These are phyloP conservation scores for Campaea margaritaria DNA, from an alignment of 2,888 invertebrate species.

Conservation along the genomic window DNA sequence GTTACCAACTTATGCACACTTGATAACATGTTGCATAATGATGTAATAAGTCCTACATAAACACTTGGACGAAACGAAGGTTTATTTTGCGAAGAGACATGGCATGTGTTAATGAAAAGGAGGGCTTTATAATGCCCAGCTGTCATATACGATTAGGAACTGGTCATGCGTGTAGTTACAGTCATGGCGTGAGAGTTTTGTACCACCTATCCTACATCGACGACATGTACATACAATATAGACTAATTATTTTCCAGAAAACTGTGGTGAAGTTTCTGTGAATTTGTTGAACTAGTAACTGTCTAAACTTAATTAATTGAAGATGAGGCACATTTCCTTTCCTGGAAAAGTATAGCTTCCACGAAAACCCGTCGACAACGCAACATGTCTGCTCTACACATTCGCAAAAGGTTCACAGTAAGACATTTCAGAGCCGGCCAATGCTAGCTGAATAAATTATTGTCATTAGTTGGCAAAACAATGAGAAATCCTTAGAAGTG, in stretches of 20 bases:
- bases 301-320: too few relatives aligned
- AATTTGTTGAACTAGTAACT: too few relatives aligned
- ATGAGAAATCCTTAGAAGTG: constrained; percentile 35
- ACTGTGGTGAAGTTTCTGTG: background rate
- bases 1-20: constrained; percentile 47
- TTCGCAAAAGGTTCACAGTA: constrained; percentile 1
- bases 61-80: constrained; percentile 1
- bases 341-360: constrained; percentile 1
- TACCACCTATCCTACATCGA: too few relatives aligned
- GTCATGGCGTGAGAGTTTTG: constrained; percentile 10
- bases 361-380: constrained; percentile 3
- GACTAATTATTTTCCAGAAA: background rate
- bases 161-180: constrained; percentile 26
- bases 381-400: too few relatives aligned
- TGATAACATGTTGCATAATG: constrained; percentile 57
- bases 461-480: constrained; percentile 32
- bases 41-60: constrained; percentile 1
- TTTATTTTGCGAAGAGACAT: background rate
- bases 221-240: too few relatives aligned
- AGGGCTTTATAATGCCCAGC: constrained; percentile 10
- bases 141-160: constrained; percentile 17
- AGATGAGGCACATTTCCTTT: background rate
- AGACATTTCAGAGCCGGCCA: background rate
- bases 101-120: constrained; percentile 11
- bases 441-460: constrained; percentile 22